Evolutionary conservation across 2,113 vertebrate genomes (phyloP), one percentile per base, ranked within the genome.

Genomic region (Pao palembangensis): DNA sequence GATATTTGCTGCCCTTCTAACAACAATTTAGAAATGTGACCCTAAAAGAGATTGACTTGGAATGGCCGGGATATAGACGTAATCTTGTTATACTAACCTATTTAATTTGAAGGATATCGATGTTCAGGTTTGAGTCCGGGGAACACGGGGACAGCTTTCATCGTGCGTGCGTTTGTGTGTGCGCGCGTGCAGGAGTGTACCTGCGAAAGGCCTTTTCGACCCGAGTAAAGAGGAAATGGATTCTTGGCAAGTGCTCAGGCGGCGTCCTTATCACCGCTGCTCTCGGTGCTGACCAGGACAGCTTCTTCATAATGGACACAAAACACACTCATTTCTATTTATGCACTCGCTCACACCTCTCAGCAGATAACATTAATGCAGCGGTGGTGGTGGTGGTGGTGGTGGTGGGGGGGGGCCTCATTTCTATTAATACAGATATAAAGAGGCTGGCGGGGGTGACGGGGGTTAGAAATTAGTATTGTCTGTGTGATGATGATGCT

Each of bases 141-240:
- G 51, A 75, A 76, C 58, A 59, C 67, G 64, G 84, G 77, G 73
- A 78, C 70, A 80, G 55, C 49, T 42, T 52, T 38, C 34, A 12
- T 2, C 61, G 44, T 28, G 58, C 41, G 64, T 15, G 65, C 56
- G 38, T 13, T 42, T 15, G 67, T 12, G 59, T 25, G 46, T 46
- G 38, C 51, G 38, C 57, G 51, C 41, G 61, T 53, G 21, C 25
- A 25, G 58, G 67, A 52, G 56, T 55, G 23, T 70, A 34, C 34
- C 15, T 63, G 64, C 64, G 51, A 43, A 61, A 44, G 65, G 55
- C 75, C 75, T 75, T 79, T 84, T 76, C 67, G 64, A 79, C 55
- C 46, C 0, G 25, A 75, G 58, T 67, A 58, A 71, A 78, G 67
- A 80, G 67, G 67, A 85, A 86, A 85, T 79, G 75, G 77, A 81